phyloP scores from a whole-genome alignment of 2,797 vertebrate genomes.

The Eulemur coronatus region DNA sequence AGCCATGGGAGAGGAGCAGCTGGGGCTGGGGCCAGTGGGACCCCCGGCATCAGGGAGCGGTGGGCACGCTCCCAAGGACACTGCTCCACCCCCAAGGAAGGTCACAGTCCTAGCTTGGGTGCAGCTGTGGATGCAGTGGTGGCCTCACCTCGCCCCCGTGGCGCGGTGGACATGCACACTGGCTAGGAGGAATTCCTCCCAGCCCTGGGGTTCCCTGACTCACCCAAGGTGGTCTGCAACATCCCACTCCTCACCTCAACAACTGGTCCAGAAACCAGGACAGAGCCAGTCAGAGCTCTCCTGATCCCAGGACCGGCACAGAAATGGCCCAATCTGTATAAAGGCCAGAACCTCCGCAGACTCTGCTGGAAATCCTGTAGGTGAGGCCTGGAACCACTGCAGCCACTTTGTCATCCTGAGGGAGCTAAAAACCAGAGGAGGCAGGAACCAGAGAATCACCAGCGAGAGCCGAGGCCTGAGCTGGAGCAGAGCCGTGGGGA shows the following conservation, averaged over 20 bases:
- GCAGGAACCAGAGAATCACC: background rate
- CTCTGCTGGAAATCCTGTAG: background rate
- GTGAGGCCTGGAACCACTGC: background rate
- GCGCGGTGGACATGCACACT: accelerated
- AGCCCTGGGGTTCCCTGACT: no score
- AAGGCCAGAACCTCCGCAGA: background rate
- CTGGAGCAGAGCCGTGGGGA: background rate
- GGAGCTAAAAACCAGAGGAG: background rate
- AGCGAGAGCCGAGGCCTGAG: background rate
- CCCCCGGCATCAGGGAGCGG: background rate
- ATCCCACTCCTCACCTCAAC: background rate
- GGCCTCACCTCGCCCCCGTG: background rate
- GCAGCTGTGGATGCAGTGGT: background rate
- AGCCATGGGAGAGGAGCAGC: no score
- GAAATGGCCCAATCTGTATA: background rate
- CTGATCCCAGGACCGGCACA: background rate
- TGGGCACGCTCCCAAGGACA: background rate
- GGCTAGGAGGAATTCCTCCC: background rate
- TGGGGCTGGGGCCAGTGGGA: background rate
- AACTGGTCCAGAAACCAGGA: background rate
- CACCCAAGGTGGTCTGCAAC: background rate
- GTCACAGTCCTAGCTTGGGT: background rate
- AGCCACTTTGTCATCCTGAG: background rate
- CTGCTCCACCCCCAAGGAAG: background rate
- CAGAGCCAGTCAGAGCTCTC: background rate